Percentiles rank a stretch among this genome's conserved stretches.
Evolutionary conservation across 2,797 vertebrate genomes (phyloP).

Genomic region (Manis crassicaudata): DNA sequence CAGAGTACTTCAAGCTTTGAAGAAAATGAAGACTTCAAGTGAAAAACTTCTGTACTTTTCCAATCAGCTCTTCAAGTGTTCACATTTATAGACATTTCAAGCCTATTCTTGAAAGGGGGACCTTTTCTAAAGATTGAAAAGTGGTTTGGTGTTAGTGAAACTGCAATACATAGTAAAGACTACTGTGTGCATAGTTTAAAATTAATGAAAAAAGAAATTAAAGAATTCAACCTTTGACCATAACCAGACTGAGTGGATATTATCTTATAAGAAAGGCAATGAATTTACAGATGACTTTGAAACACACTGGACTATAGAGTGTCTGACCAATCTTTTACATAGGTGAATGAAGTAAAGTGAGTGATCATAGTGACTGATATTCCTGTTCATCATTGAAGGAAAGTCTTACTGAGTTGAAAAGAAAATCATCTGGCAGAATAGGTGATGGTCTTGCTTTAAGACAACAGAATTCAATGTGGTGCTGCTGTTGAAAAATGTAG

Average conservation of each 20-base stretch:
- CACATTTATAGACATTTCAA: neutral
- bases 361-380: neutral
- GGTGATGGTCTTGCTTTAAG: neutral
- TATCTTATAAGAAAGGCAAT: slow-evolving; percentile 23
- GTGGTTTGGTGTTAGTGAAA: slow-evolving; percentile 13
- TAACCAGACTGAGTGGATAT: neutral
- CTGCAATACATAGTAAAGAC: neutral
- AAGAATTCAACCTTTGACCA: slow-evolving; percentile 32
- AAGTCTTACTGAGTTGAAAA: neutral
- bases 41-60: slow-evolving; percentile 57
- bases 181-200: neutral
- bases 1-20: slow-evolving; percentile 25
- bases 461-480: neutral
- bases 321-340: neutral
- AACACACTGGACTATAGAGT: neutral
- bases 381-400: neutral
- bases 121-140: slow-evolving; percentile 49
- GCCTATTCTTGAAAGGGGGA: neutral
- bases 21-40: slow-evolving; percentile 52
- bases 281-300: slow-evolving; percentile 20
- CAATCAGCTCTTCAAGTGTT: slow-evolving; percentile 28
- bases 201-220: slow-evolving; percentile 35
- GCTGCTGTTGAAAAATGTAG: slow-evolving; percentile 16
- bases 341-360: neutral
- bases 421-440: neutral